These are phyloP conservation scores for Pluvianellus socialis DNA, from an alignment of 2,113 vertebrate genomes.

Conservation along the genomic window DNA sequence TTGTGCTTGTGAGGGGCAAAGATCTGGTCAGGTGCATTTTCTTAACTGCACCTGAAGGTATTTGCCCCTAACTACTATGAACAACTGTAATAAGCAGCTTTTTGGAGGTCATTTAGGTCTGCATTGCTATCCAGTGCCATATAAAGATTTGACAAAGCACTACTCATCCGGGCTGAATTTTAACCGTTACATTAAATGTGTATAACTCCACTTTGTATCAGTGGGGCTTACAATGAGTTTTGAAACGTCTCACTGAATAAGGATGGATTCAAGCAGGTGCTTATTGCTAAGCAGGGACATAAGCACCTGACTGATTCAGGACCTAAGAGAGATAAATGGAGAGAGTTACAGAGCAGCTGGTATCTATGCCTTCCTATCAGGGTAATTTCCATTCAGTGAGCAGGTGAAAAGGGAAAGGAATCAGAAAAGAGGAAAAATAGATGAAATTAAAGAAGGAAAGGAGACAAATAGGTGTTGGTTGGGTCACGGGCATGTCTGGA, in stretches of 20 bases:
- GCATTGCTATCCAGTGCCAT: not conserved
- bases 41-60: not conserved
- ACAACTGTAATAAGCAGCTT: not conserved
- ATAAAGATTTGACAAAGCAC: not conserved
- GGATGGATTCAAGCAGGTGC: slow-evolving; percentile 17
- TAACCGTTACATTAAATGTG: not conserved
- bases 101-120: not conserved
- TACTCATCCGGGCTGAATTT: not conserved
- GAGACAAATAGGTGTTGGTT: not conserved
- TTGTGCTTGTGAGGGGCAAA: not conserved
- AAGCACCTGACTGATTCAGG: not conserved
- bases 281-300: not conserved
- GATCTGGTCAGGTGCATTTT: not conserved
- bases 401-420: not conserved
- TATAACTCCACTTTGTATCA: not conserved
- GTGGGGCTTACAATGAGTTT: not conserved
- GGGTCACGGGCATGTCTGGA: not conserved
- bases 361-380: not conserved
- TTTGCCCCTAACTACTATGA: not conserved
- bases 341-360: slow-evolving; percentile 27
- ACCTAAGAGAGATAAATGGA: not conserved
- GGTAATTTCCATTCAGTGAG: not conserved
- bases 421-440: not conserved
- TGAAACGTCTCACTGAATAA: not conserved
- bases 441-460: not conserved